Evolutionary conservation across 2,888 invertebrate genomes (phyloP), one percentile per base, ranked within the genome.

Genomic region (Ctenicera cuprea): DNA sequence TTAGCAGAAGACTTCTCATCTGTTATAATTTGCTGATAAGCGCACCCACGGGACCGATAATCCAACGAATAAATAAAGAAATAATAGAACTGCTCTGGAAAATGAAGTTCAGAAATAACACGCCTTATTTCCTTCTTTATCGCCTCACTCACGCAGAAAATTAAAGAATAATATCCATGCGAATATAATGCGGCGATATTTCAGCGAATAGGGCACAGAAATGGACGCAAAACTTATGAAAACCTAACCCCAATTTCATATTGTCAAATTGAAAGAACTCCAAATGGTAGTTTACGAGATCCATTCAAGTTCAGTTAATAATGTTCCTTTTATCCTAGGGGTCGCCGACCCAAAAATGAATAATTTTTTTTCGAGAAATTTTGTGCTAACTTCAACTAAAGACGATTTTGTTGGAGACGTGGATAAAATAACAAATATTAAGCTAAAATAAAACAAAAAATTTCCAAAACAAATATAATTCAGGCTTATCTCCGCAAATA

Each of bases 101-200:
- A 73, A 73, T 73, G 67, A 73, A 73, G 50, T 68, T 67, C 68
- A 52, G 43, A 45, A 67, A 73, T 57, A 67, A 73, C 63, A 73
- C 67, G 67, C 72, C 72, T 67, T 72, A 68, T 68, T 67, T 73
- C 63, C 63, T 73, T 68, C 63, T 73, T 73, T 73, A 73, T 73
- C 73, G 73, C 62, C 48, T 57, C 48, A 54, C 63, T 73, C 73
- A 68, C 41, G 73, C 63, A 48, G 67, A 73, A 73, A 73, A 73
- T 73, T 73, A 73, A 73, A 73, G 73, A 73, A 73, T 73, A 73
- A 73, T 73, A 73, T 68, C 67, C 63, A 64, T 68, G 73, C 73
- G 67, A 73, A 68, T 54, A 68, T 63, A 73, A 73, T 68, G 63
- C 54, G 61, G 22, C 41, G 38, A 65, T 71, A 71, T 71, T 71